phyloP scores from a whole-genome alignment of 1,140 invertebrate genomes.

The Drosophila mauritiana region DNA sequence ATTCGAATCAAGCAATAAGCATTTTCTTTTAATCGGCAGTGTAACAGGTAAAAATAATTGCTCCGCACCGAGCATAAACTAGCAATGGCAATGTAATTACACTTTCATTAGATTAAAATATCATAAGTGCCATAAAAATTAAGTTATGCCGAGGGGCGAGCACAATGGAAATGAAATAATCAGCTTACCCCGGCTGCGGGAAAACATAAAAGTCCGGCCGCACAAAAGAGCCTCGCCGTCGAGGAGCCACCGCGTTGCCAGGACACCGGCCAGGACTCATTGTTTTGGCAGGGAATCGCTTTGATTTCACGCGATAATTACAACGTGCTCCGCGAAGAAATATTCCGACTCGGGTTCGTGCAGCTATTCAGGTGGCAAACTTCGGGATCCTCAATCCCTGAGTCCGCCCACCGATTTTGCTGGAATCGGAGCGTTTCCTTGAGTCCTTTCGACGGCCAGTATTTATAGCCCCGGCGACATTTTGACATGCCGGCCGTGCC shows the following conservation, averaged over 20 bases:
- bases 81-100: constrained; percentile 63
- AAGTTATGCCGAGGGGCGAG: constrained; percentile 53
- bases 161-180: constrained; percentile 67
- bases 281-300: constrained; percentile 52
- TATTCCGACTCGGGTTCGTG: constrained; percentile 54
- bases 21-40: neutral
- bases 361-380: constrained; percentile 45
- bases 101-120: constrained; percentile 74
- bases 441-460: constrained; percentile 37
- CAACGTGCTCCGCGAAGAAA: constrained; percentile 57
- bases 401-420: neutral
- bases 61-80: constrained; percentile 51
- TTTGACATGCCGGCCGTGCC: constrained; percentile 66
- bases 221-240: constrained; percentile 16
- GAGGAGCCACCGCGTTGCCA: constrained; percentile 25
- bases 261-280: constrained; percentile 33
- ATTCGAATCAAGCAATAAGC: neutral
- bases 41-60: neutral
- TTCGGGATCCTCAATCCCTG: neutral
- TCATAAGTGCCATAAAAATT: constrained; percentile 65
- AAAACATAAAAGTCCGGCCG: constrained; percentile 43
- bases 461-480: constrained; percentile 75
- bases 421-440: constrained; percentile 53
- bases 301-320: constrained; percentile 80
- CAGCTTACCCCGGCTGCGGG: constrained; percentile 43